Conservation (phyloP, 37 sponge, comb jelly and placozoan species). For the Beroe ovata region DNA sequence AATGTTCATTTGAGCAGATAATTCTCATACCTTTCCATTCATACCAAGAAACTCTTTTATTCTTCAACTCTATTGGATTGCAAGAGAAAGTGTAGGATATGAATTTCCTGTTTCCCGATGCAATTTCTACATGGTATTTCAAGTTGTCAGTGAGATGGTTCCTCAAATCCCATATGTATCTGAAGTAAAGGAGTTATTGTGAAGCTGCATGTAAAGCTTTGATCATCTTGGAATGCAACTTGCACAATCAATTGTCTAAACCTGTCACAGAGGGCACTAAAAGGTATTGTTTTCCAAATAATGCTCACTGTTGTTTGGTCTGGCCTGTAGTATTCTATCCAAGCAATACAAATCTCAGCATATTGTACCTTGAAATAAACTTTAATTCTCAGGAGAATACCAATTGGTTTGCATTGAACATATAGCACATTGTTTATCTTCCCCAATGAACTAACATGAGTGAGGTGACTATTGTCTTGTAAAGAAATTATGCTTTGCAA, state of each 20-base stretch:
- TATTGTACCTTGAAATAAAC: background rate
- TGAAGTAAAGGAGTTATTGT: background rate
- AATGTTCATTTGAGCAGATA: background rate
- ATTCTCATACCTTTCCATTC: conserved; percentile 48
- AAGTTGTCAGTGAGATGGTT: conserved; percentile 40
- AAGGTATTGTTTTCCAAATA: conserved; percentile 37
- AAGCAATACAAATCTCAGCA: conserved; percentile 52
- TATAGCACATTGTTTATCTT: too few species aligned
- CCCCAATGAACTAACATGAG: background rate
- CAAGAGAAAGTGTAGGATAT: conserved; percentile 29
- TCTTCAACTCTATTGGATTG: conserved; percentile 38
- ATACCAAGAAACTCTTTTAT: conserved; percentile 8
- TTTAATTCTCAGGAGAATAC: too few species aligned
- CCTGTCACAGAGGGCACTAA: conserved; percentile 43
- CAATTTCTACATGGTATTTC: conserved; percentile 3
- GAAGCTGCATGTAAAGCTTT: background rate
- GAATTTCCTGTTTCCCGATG: conserved; percentile 15
- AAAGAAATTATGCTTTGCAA: background rate
- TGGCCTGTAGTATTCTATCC: conserved; percentile 35
- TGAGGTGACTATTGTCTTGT: background rate
- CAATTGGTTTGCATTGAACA: too few species aligned
- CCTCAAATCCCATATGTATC: conserved; percentile 27
- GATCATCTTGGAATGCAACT: background rate
- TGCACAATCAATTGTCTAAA: background rate
- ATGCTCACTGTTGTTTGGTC: conserved; percentile 36